Evolutionary conservation across 2,888 invertebrate species (phyloP), one percentile per base, ranked within the genome.

Genomic region (Meta bourneti): DNA sequence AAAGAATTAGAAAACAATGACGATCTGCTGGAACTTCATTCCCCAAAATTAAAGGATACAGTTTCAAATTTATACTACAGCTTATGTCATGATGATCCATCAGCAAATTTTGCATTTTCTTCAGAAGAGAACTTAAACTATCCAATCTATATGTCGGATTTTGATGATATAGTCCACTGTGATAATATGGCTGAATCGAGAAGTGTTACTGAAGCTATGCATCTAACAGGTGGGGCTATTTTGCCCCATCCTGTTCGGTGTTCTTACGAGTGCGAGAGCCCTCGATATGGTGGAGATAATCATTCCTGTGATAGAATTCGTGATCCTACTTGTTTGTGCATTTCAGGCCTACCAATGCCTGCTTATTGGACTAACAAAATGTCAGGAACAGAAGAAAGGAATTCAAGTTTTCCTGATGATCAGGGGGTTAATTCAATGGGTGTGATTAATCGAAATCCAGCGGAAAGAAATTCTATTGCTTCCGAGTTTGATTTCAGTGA

Each of bases 101-200:
- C 82, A 2, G 51, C 86, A n/a, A 78, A 84, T 48, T 91, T 80
- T 69, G 61, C 91, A 49, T 87, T 91, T 78, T 82, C 91, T 16
- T 91, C 91, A 5, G 91, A 91, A 19, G 91, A 91, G 52, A 91
- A 91, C 69, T 82, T 91, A 54, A 91, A 91, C 72, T 91, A 91
- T 52, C 91, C 91, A 2, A 91, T 91, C n/a, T 91, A 91, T 71
- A 90, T 90, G 89, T 90, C 89, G 1, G 91, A 91, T 77, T 87
- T 91, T 72, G 91, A 91, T 81, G 91, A 87, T 54, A 87, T 91
- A 52, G 91, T 91, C 11, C 91, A 91, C 82, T 91, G 91, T 91
- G 91, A 91, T 91, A 91, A 91, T 34, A 91, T 91, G 87, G 91
- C 74, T 16, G 91, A 91, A 54, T 87, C 91, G n/a, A 88, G 72